phyloP scores from a whole-genome alignment of 1,140 invertebrate genomes.

The Drosophila obscura region DNA sequence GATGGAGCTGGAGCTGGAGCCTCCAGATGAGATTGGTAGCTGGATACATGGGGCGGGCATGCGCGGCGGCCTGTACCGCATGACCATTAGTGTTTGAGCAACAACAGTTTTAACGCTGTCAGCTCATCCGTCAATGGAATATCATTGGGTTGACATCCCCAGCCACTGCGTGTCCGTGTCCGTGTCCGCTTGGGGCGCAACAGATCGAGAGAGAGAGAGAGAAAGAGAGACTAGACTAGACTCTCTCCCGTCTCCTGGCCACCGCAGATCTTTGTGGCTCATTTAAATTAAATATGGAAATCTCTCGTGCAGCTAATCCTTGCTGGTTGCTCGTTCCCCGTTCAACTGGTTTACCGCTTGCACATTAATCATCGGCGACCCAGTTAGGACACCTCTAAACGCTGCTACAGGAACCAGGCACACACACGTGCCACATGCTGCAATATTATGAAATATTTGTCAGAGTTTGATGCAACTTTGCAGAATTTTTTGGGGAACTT shows the following conservation, averaged over 20 bases:
- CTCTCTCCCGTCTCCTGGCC: constrained; percentile 13
- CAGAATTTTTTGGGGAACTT: too few species aligned
- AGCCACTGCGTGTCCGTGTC: constrained; percentile 52
- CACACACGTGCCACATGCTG: too few species aligned
- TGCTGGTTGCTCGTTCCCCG: background rate
- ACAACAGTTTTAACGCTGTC: constrained; percentile 84
- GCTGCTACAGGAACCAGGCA: too few species aligned
- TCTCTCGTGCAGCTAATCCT: constrained; percentile 78
- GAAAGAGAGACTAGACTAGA: constrained; percentile 2
- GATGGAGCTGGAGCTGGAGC: background rate
- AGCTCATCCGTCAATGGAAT: constrained; percentile 84
- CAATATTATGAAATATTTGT: too few species aligned
- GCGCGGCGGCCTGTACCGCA: constrained; percentile 7
- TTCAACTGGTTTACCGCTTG: constrained; percentile 54
- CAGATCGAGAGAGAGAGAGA: background rate
- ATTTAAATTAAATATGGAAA: constrained; percentile 83
- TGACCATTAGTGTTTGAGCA: constrained; percentile 83
- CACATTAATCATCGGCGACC: constrained; percentile 68
- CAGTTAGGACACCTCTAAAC: constrained; percentile 34
- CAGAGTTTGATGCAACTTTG: too few species aligned
- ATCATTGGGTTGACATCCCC: constrained; percentile 82
- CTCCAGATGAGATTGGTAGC: too few species aligned
- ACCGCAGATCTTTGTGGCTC: constrained; percentile 22
- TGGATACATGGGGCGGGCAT: too few species aligned
- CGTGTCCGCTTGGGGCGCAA: constrained; percentile 56